Conservation (phyloP, 2,888 invertebrate species). For the Synergus japonicus region DNA sequence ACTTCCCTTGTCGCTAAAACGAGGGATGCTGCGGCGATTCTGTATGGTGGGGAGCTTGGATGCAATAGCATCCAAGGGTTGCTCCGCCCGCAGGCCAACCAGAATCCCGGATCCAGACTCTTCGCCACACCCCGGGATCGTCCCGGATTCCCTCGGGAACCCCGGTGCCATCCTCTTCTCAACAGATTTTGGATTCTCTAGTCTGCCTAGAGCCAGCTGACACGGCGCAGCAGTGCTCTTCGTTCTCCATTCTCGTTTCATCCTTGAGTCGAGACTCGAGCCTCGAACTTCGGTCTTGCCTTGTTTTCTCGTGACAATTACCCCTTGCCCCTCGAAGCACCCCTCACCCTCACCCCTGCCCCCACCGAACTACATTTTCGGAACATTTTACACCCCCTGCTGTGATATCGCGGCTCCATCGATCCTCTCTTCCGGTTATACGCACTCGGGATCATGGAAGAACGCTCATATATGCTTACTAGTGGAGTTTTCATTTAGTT, state of each 20-base stretch:
- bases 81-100: slow-evolving; percentile 77
- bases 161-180: slow-evolving; percentile 74
- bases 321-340: not conserved
- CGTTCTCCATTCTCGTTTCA: slow-evolving; percentile 44
- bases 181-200: slow-evolving; percentile 74
- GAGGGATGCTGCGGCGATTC: slow-evolving; percentile 69
- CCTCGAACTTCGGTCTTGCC: slow-evolving; percentile 2
- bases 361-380: slow-evolving; percentile 24
- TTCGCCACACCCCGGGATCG: slow-evolving; percentile 75
- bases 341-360: slow-evolving; percentile 2
- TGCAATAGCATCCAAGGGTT: slow-evolving; percentile 70
- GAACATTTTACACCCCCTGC: slow-evolving; percentile 40
- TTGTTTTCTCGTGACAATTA: slow-evolving; percentile 27
- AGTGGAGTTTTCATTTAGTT: slow-evolving; percentile 11
- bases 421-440: slow-evolving; percentile 38
- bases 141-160: slow-evolving; percentile 68
- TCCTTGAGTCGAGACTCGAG: slow-evolving; percentile 41
- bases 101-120: slow-evolving; percentile 71
- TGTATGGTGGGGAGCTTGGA: slow-evolving; percentile 58
- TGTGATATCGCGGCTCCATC: slow-evolving; percentile 44
- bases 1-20: slow-evolving; percentile 36
- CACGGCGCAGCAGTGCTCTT: slow-evolving; percentile 64
- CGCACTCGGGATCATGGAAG: slow-evolving; percentile 34
- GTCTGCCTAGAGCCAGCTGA: slow-evolving; percentile 76
- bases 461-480: not conserved